Evolutionary conservation across 2,888 invertebrate species (phyloP), one percentile per base, ranked within the genome.

Genomic region (Hirtodrosophila duncani): DNA sequence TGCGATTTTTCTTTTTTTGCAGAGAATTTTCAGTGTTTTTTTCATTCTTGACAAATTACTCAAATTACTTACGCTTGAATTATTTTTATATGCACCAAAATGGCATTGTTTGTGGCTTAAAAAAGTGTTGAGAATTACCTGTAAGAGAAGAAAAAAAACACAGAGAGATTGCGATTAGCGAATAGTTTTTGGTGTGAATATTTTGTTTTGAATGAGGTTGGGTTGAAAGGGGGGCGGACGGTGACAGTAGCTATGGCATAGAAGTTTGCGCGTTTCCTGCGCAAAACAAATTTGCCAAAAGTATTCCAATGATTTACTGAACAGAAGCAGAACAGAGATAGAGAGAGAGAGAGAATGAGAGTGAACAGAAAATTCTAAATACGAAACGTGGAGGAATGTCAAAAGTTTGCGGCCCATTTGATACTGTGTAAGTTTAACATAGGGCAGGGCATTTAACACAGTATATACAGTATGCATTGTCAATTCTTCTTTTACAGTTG

Each of bases 111-210:
- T 7, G 10, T 17, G 14, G 18, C 11, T 18, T 17, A n/a, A 31
- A 39, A 45, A 41, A 27, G 27, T 42, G 50, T 31, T 56, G 56
- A 9, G 58, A 57, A 56, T 60, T 67, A 65, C 67, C 67, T 65
- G 65, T 2, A 65, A 43, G 17, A 57, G 30, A 39, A 7, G 16
- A 10, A 31, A 31, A 27, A 37, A 45, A 27, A 30, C 4, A 16
- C 11, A 34, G 18, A 30, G 16, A 36, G 34, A 36, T 41, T 45
- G 37, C 39, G 48, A 31, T 58, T 36, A 14, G n/a, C 20, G 8
- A 20, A n/a, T n/a, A n/a, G n/a, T n/a, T n/a, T n/a, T n/a, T n/a
- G n/a, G n/a, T n/a, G n/a, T n/a, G n/a, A n/a, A n/a, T n/a, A n/a
- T n/a, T n/a, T n/a, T n/a, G n/a, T n/a, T n/a, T n/a, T n/a, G n/a